Evolutionary conservation across 1,140 invertebrate species (phyloP).

Genomic region (Halesus radiatus): DNA sequence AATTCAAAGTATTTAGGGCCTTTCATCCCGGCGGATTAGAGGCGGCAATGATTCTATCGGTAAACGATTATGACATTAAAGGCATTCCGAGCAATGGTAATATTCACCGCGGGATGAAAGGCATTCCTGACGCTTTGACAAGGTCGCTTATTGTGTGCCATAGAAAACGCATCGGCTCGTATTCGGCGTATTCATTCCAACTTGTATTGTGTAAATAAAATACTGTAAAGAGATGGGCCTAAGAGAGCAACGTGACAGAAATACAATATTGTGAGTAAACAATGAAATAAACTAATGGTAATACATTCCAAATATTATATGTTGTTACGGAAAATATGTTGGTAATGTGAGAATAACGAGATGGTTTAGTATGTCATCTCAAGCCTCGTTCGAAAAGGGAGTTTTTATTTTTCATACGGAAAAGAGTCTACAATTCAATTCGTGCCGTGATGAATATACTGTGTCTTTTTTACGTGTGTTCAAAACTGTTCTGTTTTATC

Average conservation of each 20-base stretch:
- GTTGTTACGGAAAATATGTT: too few species aligned
- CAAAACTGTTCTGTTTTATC: too few species aligned
- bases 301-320: background rate
- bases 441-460: too few species aligned
- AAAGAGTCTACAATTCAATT: too few species aligned
- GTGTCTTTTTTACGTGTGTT: too few species aligned
- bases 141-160: slow-evolving; percentile 18
- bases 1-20: too few species aligned
- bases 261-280: slow-evolving; percentile 6
- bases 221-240: background rate
- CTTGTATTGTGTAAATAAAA: slow-evolving; percentile 7
- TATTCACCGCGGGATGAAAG: background rate
- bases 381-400: too few species aligned
- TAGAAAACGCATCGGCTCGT: slow-evolving; percentile 15
- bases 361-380: too few species aligned
- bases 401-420: too few species aligned
- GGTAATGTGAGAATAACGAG: too few species aligned
- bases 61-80: slow-evolving; percentile 37
- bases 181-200: slow-evolving; percentile 24
- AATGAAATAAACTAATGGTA: background rate
- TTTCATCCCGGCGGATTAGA: background rate
- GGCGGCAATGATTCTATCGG: slow-evolving; percentile 17
- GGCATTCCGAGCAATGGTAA: background rate
- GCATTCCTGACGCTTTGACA: slow-evolving; percentile 28
- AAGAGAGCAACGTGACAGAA: slow-evolving; percentile 9